Evolutionary conservation across 2,797 vertebrate species (phyloP).

Genomic region (Acipenser transmontanus): DNA sequence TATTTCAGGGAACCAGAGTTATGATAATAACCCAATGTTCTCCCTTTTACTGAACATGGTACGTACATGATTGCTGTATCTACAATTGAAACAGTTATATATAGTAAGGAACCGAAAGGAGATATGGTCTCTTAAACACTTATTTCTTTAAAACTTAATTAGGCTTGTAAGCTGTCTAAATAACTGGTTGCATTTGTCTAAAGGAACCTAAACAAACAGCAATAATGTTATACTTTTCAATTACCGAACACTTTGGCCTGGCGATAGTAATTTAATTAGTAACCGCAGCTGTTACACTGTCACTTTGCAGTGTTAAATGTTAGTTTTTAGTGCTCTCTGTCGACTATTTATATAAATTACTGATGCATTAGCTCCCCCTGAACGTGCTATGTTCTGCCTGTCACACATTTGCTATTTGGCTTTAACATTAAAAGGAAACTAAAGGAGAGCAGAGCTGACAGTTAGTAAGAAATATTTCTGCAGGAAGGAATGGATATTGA

Average conservation of each 20-base stretch:
- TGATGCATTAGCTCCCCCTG: not conserved
- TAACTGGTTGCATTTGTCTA: slow-evolving; percentile 4
- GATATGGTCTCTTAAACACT: not conserved
- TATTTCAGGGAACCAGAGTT: no score
- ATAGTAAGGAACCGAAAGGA: not conserved
- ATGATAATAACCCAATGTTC: no score
- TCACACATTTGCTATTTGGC: slow-evolving; percentile 4
- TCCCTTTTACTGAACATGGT: no score
- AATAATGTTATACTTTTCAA: slow-evolving; percentile 10
- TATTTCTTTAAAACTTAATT: slow-evolving; percentile 1
- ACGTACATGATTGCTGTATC: no score
- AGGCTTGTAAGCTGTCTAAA: slow-evolving; percentile 1
- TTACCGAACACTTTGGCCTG: not conserved
- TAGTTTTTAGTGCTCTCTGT: slow-evolving; percentile 5
- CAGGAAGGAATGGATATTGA: no score
- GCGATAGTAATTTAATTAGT: slow-evolving; percentile 5
- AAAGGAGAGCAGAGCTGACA: no score
- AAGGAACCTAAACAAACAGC: slow-evolving; percentile 5
- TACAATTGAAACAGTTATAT: not conserved
- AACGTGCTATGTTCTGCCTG: not conserved
- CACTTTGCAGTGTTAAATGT: slow-evolving; percentile 2
- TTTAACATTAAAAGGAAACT: no score
- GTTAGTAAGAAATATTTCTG: no score
- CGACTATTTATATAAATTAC: slow-evolving; percentile 1
- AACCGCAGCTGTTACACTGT: slow-evolving; percentile 4